Percentiles rank a stretch among this genome's conserved stretches.
phyloP scores from a whole-genome alignment of 2,797 vertebrate genomes.

The Alfaro cultratus region DNA sequence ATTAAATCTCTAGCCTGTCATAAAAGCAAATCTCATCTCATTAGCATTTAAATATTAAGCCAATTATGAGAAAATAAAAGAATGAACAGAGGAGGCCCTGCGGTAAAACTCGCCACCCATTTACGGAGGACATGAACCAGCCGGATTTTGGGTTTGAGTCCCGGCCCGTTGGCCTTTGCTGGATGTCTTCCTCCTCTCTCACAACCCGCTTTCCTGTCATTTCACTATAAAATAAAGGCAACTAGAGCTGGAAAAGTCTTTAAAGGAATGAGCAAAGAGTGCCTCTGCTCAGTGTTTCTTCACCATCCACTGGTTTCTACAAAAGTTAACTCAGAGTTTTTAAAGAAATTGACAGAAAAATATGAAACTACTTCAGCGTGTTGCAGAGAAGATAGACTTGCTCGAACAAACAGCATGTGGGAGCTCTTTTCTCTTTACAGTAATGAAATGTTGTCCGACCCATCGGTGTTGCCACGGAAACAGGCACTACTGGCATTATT shows the following conservation, averaged over 20 bases:
- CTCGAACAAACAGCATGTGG: background rate
- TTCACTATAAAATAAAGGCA: too few species aligned
- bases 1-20: background rate
- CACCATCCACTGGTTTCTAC: background rate
- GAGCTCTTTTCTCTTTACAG: background rate
- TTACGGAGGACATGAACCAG: too few species aligned
- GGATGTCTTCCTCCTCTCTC: too few species aligned
- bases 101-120: too few species aligned
- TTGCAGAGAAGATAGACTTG: background rate
- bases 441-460: slow-evolving; percentile 1
- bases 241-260: too few species aligned
- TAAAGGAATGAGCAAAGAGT: background rate
- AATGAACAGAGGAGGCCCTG: background rate
- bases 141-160: too few species aligned
- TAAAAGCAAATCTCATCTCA: background rate
- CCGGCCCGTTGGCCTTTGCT: too few species aligned
- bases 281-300: background rate
- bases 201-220: too few species aligned
- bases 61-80: background rate
- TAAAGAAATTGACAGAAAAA: slow-evolving; percentile 2
- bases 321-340: background rate
- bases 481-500: slow-evolving; percentile 8
- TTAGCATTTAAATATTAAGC: background rate
- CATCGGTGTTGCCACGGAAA: slow-evolving; percentile 2
- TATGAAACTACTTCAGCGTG: background rate